Percentiles rank a stretch among this genome's conserved stretches.
Conservation (phyloP, 2,888 invertebrate species). For the Oscheius sp. region DNA sequence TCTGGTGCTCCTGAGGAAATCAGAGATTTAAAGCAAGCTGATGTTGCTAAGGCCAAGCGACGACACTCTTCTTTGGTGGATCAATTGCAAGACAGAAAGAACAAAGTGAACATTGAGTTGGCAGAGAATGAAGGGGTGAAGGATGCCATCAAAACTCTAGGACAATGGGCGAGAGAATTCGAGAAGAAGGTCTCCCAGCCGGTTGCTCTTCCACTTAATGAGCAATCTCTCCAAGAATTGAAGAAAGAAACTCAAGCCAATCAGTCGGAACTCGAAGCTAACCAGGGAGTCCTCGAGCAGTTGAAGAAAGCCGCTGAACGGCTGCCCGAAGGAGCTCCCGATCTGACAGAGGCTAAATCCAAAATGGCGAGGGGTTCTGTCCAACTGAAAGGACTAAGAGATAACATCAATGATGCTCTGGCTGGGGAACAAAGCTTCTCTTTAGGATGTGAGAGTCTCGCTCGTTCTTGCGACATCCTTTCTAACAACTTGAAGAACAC, state of each 20-base stretch:
- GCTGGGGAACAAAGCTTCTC: slow-evolving; percentile 43
- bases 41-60: slow-evolving; percentile 33
- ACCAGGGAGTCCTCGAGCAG: slow-evolving; percentile 34
- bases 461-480: slow-evolving; percentile 31
- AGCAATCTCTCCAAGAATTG: slow-evolving; percentile 36
- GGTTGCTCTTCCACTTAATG: slow-evolving; percentile 43
- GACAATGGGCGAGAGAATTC: slow-evolving; percentile 38
- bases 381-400: slow-evolving; percentile 35
- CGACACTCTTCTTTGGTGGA: slow-evolving; percentile 45
- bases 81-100: slow-evolving; percentile 46
- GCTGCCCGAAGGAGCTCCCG: neutral
- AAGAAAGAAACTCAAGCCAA: slow-evolving; percentile 47
- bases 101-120: slow-evolving; percentile 40
- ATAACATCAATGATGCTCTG: slow-evolving; percentile 52
- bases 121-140: slow-evolving; percentile 53
- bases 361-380: slow-evolving; percentile 3
- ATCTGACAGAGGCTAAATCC: slow-evolving; percentile 3
- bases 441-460: slow-evolving; percentile 37
- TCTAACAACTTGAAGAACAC: slow-evolving; percentile 33
- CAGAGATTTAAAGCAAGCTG: slow-evolving; percentile 35
- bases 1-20: slow-evolving; percentile 41
- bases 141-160: slow-evolving; percentile 40
- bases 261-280: slow-evolving; percentile 51
- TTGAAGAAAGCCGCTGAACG: slow-evolving; percentile 37
- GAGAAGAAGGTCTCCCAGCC: slow-evolving; percentile 33